Percentiles rank a stretch among this genome's conserved stretches.
These are phyloP conservation scores for Patiria pectinifera DNA, from an alignment of 53 echinoderm and acorn worm species.

Conservation along the genomic window DNA sequence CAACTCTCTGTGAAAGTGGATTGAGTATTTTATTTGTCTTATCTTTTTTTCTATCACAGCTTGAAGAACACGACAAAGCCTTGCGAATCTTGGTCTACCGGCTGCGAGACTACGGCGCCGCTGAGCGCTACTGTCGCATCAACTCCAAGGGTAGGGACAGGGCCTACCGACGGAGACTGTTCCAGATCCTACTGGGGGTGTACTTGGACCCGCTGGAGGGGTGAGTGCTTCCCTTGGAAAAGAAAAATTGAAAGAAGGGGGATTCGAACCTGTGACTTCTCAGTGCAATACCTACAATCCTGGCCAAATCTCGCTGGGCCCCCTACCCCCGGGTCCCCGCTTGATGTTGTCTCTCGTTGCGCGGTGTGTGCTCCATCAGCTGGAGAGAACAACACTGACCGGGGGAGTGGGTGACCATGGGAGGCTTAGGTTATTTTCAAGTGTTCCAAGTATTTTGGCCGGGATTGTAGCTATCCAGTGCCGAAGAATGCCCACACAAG, in stretches of 20 bases:
- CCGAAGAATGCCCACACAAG: too few species aligned
- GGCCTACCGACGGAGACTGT: conserved; percentile 84
- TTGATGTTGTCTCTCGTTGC: too few species aligned
- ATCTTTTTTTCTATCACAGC: conserved; percentile 52
- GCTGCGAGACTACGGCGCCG: conserved; percentile 95
- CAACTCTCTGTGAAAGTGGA: background rate
- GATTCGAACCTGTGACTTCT: background rate
- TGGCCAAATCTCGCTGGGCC: background rate
- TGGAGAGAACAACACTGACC: too few species aligned
- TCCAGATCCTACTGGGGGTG: conserved; percentile 94
- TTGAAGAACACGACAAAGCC: conserved; percentile 98
- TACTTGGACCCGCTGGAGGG: conserved; percentile 99
- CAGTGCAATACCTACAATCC: background rate
- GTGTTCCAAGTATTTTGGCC: too few species aligned
- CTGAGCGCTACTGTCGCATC: conserved; percentile 95
- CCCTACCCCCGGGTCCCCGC: too few species aligned
- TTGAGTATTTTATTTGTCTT: background rate
- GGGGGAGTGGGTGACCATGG: too few species aligned
- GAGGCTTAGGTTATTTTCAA: too few species aligned
- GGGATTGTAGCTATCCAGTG: too few species aligned
- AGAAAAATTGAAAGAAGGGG: too few species aligned
- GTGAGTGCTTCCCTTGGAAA: conserved; percentile 39
- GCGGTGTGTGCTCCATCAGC: too few species aligned
- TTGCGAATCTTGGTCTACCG: conserved; percentile 94
- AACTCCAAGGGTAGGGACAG: conserved; percentile 88